Percentiles rank a stretch among this genome's conserved stretches.
phyloP scores from a whole-genome alignment of 2,113 vertebrate species.

The Pardalotus punctatus region DNA sequence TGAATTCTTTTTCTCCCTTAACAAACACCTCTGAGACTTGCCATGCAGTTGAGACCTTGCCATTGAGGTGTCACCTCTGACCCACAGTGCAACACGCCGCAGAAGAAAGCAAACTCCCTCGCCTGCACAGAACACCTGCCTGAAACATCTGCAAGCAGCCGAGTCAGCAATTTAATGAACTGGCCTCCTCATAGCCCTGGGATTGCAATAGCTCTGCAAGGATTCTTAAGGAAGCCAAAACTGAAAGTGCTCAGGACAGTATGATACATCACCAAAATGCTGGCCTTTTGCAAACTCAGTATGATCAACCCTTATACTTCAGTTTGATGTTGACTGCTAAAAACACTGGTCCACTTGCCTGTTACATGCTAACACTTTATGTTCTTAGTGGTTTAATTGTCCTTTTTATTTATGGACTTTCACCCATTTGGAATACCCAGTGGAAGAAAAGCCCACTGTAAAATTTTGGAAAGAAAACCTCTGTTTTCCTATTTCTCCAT shows the following conservation, averaged over 20 bases:
- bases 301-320: background rate
- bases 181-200: background rate
- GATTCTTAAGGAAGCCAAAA: background rate
- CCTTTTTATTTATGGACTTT: background rate
- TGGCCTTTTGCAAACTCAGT: background rate
- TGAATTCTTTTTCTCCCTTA: constrained; percentile 39
- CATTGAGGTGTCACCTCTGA: constrained; percentile 50
- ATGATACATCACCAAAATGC: background rate
- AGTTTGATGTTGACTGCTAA: background rate
- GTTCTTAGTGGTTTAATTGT: background rate
- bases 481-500: background rate
- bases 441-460: background rate
- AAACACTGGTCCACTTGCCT: background rate
- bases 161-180: background rate
- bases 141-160: constrained; percentile 40
- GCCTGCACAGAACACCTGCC: constrained; percentile 52
- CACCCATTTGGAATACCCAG: background rate
- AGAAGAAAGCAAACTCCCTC: constrained; percentile 33
- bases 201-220: background rate
- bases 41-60: constrained; percentile 29
- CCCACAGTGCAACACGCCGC: background rate
- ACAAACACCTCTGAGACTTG: constrained; percentile 43
- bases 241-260: background rate
- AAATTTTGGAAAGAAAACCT: background rate
- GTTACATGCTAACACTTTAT: background rate